Evolutionary conservation across 2,888 invertebrate species (phyloP).

Genomic region (Lampropteryx suffumata): DNA sequence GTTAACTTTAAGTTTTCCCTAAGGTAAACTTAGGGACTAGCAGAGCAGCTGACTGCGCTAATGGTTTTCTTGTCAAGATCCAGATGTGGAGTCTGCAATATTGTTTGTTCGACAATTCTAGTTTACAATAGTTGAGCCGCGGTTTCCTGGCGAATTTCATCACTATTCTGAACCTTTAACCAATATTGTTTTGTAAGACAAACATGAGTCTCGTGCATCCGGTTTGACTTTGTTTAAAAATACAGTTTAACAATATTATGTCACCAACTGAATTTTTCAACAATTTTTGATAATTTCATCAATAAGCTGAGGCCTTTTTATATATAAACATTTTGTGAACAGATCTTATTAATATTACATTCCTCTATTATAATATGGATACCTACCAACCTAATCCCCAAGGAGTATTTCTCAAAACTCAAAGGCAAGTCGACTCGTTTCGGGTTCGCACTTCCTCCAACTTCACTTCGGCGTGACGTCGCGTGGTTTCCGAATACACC

Average conservation of each 20-base stretch:
- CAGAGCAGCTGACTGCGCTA: slow-evolving; percentile 26
- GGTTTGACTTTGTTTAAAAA: too few species aligned
- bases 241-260: too few species aligned
- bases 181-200: too few species aligned
- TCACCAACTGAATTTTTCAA: too few species aligned
- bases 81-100: slow-evolving; percentile 56
- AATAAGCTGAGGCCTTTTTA: too few species aligned
- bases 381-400: slow-evolving; percentile 2
- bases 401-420: slow-evolving; percentile 14
- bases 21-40: slow-evolving; percentile 29
- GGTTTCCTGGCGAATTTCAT: slow-evolving; percentile 35
- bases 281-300: too few species aligned
- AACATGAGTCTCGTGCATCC: too few species aligned
- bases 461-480: slow-evolving; percentile 17
- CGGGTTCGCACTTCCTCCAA: slow-evolving; percentile 7
- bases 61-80: slow-evolving; percentile 55
- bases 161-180: slow-evolving; percentile 7
- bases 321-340: too few species aligned
- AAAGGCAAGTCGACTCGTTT: slow-evolving; percentile 7
- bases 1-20: too few species aligned
- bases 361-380: neutral
- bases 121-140: slow-evolving; percentile 50
- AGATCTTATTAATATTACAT: too few species aligned
- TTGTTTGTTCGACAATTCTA: slow-evolving; percentile 53
- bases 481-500: slow-evolving; percentile 46